Conservation (phyloP, 2,888 invertebrate genomes). For the Drosophila acutilabella region DNA sequence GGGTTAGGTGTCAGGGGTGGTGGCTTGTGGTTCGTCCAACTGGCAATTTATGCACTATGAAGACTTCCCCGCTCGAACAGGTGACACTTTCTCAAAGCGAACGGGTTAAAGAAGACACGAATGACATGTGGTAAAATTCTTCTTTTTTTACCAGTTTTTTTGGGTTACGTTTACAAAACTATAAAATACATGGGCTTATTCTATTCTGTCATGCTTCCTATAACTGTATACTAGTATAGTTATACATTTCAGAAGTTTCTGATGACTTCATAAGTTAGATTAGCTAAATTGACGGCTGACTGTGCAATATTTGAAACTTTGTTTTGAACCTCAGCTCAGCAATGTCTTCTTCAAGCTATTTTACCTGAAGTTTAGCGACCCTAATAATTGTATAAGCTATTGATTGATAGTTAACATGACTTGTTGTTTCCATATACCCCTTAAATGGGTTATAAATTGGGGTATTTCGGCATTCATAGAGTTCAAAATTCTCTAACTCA, state of each 20-base stretch:
- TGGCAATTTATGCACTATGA: slow-evolving; percentile 55
- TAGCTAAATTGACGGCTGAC: slow-evolving; percentile 54
- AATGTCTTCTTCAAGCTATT: slow-evolving; percentile 32
- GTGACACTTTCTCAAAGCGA: slow-evolving; percentile 77
- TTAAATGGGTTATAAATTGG: neutral
- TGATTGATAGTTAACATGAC: slow-evolving; percentile 45
- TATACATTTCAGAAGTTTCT: slow-evolving; percentile 17
- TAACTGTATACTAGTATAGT: slow-evolving; percentile 5
- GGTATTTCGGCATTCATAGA: neutral
- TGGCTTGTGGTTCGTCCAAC: slow-evolving; percentile 37
- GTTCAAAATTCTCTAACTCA: neutral
- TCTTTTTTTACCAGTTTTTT: slow-evolving; percentile 10
- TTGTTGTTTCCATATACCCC: slow-evolving; percentile 27
- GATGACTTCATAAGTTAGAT: slow-evolving; percentile 65
- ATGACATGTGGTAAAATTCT: slow-evolving; percentile 62
- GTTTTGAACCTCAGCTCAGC: neutral
- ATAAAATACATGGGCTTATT: slow-evolving; percentile 35
- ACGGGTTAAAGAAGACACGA: slow-evolving; percentile 62
- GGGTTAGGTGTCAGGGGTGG: neutral
- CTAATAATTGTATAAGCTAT: slow-evolving; percentile 9
- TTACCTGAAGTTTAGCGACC: neutral
- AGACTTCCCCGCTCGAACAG: slow-evolving; percentile 43
- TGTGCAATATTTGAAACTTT: slow-evolving; percentile 38
- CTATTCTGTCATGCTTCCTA: slow-evolving; percentile 58
- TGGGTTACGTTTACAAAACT: slow-evolving; percentile 35